phyloP scores from a whole-genome alignment of 2,113 vertebrate species.

The Macquaria ambigua region DNA sequence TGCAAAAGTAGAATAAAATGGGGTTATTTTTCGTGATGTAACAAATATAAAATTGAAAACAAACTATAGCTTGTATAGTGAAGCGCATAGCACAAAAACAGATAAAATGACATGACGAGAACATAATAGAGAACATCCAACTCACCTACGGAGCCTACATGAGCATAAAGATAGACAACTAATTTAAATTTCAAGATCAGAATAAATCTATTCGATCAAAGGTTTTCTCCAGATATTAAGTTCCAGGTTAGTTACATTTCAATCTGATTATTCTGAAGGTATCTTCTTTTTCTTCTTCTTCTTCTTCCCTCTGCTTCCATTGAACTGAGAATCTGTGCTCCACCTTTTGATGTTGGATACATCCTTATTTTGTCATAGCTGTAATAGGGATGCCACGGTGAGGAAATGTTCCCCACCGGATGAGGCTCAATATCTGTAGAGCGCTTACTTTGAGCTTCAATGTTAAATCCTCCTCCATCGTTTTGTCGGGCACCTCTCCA shows the following conservation, averaged over 20 bases:
- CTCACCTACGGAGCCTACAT: not conserved
- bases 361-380: not conserved
- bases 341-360: not conserved
- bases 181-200: not conserved
- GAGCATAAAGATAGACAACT: not conserved
- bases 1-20: not conserved
- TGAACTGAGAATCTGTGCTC: not conserved
- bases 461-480: too few relatives aligned
- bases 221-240: not conserved
- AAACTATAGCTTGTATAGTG: not conserved
- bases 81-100: not conserved
- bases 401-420: too few relatives aligned
- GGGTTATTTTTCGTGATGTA: not conserved
- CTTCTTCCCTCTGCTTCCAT: not conserved
- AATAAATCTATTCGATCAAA: not conserved
- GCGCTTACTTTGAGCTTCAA: too few relatives aligned
- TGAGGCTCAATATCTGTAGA: too few relatives aligned
- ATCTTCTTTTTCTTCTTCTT: not conserved
- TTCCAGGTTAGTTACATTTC: not conserved
- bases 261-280: not conserved
- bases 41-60: not conserved
- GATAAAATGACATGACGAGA: too few relatives aligned
- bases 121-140: not conserved
- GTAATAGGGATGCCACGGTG: too few relatives aligned
- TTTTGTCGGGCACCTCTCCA: too few relatives aligned